Evolutionary conservation across 2,888 invertebrate genomes (phyloP).

Genomic region (Drosophila ezoana): DNA sequence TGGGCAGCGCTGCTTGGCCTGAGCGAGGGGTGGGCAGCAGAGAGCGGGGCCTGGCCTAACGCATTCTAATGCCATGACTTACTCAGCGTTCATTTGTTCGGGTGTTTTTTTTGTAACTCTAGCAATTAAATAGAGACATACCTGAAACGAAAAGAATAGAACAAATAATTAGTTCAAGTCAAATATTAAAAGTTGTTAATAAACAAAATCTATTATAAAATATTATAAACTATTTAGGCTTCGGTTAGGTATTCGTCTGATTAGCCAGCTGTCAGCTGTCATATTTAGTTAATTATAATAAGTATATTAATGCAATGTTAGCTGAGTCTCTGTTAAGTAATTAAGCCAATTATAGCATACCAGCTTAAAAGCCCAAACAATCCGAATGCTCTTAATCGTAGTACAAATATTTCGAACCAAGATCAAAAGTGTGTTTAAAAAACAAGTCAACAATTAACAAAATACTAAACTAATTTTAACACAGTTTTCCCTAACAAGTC

Average conservation of each 20-base stretch:
- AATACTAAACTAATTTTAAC: too few relatives aligned
- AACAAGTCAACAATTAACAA: too few relatives aligned
- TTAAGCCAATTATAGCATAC: too few relatives aligned
- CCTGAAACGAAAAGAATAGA: constrained; percentile 41
- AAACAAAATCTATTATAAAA: not conserved
- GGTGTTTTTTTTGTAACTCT: not conserved
- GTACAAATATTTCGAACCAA: too few relatives aligned
- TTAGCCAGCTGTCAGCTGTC: too few relatives aligned
- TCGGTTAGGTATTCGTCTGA: not conserved
- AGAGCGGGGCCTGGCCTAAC: constrained; percentile 17
- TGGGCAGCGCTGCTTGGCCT: constrained; percentile 48
- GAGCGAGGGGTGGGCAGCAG: not conserved
- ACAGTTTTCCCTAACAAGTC: too few relatives aligned
- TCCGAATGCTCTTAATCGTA: too few relatives aligned
- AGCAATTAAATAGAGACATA: constrained; percentile 39
- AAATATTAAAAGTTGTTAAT: not conserved
- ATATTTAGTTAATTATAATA: too few relatives aligned
- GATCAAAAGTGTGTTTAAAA: too few relatives aligned
- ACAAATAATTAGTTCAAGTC: constrained; percentile 27
- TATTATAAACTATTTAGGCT: not conserved
- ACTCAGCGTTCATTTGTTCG: constrained; percentile 51
- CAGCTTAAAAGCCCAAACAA: too few relatives aligned
- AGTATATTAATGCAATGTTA: too few relatives aligned
- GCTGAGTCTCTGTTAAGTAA: too few relatives aligned
- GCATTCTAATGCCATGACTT: constrained; percentile 55